phyloP scores from a whole-genome alignment of 2,113 vertebrate species.

The Toxotes chatareus region DNA sequence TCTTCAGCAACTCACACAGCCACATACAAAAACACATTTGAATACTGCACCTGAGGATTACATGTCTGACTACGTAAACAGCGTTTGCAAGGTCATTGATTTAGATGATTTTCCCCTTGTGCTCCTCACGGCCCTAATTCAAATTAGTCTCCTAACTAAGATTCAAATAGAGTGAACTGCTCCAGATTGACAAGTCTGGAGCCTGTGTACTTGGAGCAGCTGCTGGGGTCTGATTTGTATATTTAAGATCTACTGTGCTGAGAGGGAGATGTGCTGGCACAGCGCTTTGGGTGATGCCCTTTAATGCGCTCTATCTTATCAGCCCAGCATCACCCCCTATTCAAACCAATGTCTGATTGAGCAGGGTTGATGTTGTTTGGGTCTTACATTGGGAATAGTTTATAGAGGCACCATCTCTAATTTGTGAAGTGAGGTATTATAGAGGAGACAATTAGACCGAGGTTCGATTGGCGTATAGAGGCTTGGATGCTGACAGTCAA shows the following conservation, averaged over 20 bases:
- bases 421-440: constrained; percentile 79
- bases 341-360: constrained; percentile 69
- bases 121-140: constrained; percentile 12
- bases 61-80: neutral
- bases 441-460: constrained; percentile 78
- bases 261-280: constrained; percentile 67
- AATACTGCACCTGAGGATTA: neutral
- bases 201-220: constrained; percentile 51
- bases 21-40: neutral
- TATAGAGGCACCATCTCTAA: constrained; percentile 69
- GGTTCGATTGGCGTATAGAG: constrained; percentile 71
- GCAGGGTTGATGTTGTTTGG: constrained; percentile 57
- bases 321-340: constrained; percentile 62
- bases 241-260: constrained; percentile 48
- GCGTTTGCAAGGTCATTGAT: constrained; percentile 30
- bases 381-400: constrained; percentile 72
- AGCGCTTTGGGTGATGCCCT: constrained; percentile 75
- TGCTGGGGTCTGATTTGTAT: constrained; percentile 65
- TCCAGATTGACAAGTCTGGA: constrained; percentile 38
- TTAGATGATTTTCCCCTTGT: constrained; percentile 7
- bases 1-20: neutral
- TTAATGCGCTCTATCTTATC: constrained; percentile 77
- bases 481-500: constrained; percentile 81
- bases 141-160: constrained; percentile 28
- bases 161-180: constrained; percentile 25